These are phyloP conservation scores for Montipora capitata DNA, from an alignment of 92 coral and sea anemone genomes.

Conservation along the genomic window DNA sequence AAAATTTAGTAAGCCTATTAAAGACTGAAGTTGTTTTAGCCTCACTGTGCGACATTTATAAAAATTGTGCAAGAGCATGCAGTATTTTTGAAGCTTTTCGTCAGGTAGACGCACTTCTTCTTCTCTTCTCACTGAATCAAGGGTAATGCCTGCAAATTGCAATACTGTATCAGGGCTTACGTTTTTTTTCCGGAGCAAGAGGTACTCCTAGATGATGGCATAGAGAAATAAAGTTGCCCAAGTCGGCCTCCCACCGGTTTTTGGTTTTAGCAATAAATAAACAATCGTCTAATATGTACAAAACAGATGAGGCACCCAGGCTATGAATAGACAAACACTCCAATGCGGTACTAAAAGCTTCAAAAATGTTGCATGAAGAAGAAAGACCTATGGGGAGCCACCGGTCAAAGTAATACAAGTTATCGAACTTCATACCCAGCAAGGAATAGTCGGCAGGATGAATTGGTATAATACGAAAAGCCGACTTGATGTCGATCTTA, in stretches of 20 bases:
- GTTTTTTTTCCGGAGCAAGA: too few relatives aligned
- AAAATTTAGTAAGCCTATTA: neutral
- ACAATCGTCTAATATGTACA: too few relatives aligned
- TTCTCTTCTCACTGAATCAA: neutral
- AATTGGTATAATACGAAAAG: conserved; percentile 59
- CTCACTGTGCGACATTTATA: neutral
- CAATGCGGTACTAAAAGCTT: neutral
- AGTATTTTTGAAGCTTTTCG: neutral
- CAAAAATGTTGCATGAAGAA: conserved; percentile 32
- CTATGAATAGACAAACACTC: neutral
- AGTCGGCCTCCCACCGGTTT: too few relatives aligned
- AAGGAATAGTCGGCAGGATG: neutral
- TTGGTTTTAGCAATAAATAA: too few relatives aligned
- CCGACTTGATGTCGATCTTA: conserved; percentile 1
- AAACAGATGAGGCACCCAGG: conserved; percentile 9
- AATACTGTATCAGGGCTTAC: too few relatives aligned
- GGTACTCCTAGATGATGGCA: too few relatives aligned
- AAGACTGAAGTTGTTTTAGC: conserved; percentile 26
- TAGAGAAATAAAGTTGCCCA: too few relatives aligned
- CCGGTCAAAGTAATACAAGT: neutral
- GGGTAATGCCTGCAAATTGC: conserved; percentile 29
- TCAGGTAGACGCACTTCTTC: conserved; percentile 19
- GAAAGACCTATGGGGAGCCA: conserved; percentile 25
- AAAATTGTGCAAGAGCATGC: too few relatives aligned
- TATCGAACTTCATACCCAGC: too few relatives aligned